phyloP scores from a whole-genome alignment of 2,113 vertebrate genomes.

The Bolborhynchus lineola region DNA sequence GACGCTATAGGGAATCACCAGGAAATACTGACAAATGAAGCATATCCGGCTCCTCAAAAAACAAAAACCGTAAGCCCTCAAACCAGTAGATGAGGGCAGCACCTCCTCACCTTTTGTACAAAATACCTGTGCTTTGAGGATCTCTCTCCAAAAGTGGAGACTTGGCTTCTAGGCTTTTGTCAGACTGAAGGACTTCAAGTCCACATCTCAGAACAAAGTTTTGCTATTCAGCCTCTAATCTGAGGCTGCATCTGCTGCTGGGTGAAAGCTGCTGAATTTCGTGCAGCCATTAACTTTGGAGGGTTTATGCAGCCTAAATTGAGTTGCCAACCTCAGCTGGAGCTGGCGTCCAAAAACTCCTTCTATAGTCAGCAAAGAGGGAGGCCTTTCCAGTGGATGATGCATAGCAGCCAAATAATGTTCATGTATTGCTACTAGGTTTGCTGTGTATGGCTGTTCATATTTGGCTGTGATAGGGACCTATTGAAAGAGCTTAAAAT shows the following conservation, averaged over 20 bases:
- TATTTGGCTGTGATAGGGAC: background rate
- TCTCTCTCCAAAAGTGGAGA: background rate
- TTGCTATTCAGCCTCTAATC: background rate
- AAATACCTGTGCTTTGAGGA: background rate
- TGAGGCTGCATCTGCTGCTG: background rate
- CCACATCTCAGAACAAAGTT: background rate
- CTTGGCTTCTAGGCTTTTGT: background rate
- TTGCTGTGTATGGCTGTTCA: background rate
- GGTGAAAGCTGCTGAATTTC: background rate
- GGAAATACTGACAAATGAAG: background rate
- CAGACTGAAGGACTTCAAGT: background rate
- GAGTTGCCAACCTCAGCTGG: rapidly evolving
- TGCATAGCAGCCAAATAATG: background rate
- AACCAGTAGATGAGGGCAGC: background rate
- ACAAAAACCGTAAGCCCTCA: too few species aligned
- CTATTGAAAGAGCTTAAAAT: background rate
- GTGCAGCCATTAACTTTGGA: background rate
- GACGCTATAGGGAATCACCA: background rate
- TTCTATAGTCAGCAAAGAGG: background rate
- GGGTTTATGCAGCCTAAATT: background rate
- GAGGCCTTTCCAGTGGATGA: background rate
- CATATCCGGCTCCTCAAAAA: background rate
- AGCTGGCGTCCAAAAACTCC: background rate
- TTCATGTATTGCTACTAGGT: background rate
- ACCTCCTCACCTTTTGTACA: background rate